Evolutionary conservation across 2,113 vertebrate species (phyloP), one percentile per base, ranked within the genome.

Genomic region (Hyperopisus bebe): DNA sequence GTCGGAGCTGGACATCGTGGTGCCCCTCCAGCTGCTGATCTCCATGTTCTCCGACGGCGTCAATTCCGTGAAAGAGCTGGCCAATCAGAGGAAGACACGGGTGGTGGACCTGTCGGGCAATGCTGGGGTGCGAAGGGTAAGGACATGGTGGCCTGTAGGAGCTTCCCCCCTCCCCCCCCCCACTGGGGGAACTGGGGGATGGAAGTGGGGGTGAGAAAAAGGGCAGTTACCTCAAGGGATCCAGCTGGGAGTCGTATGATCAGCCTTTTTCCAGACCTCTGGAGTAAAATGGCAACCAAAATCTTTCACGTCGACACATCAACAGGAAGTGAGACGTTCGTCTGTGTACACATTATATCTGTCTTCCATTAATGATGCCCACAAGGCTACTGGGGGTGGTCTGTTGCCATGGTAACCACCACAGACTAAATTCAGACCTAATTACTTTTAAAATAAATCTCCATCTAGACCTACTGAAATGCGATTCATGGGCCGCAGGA

Each of bases 21-120:
- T 99, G 90, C 98, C 98, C 88, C 97, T 99, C 90, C 98, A 98
- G 91, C 96, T 99, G 58, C 94, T 99, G 90, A 99, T 99, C 89
- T 97, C 97, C 93, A 99, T 99, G 98, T 99, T 99, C 95, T 99
- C 98, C 89, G 98, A 99, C 95, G 98, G 98, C 83, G 98, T 99
- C 91, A 99, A 99, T 96, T 99, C 98, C 89, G 94, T 99, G 62
- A 99, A 99, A 94, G 98, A 99, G 91, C 95, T 99, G 94, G 97
- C 98, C 93, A 98, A 98, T 96, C 98, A 99, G 95, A 97, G 96
- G 92, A 99, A 98, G 93, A 96, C 97, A 1, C 96, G 97, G 80
- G 95, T 94, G 89, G 95, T 94, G 89, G 98, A 99, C 92, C 92
- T 98, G 90, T 94, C 96, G 0, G 97, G 97, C 92, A 98, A 95